These are phyloP conservation scores for Terrapene triunguis DNA, from an alignment of 2,113 vertebrate species.

Conservation along the genomic window DNA sequence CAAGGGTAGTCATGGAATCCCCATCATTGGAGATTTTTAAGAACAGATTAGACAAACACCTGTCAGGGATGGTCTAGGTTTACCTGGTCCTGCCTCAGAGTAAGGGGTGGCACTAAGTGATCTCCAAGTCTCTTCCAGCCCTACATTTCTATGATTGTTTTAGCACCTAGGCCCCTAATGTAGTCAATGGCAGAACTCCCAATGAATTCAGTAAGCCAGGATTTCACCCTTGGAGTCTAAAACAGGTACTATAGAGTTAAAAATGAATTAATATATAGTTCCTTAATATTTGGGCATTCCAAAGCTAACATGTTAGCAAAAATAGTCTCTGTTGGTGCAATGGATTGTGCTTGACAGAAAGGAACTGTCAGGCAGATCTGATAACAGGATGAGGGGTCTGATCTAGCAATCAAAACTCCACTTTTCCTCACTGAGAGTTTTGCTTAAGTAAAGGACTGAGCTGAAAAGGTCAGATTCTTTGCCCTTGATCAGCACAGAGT, in stretches of 20 bases:
- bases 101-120: background rate
- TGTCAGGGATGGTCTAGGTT: too few relatives aligned
- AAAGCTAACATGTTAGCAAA: background rate
- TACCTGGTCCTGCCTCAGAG: background rate
- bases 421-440: background rate
- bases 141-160: background rate
- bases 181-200: background rate
- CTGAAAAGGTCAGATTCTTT: background rate
- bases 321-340: accelerated
- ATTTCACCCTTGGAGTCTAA: background rate
- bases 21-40: background rate
- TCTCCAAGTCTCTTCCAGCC: background rate
- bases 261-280: background rate
- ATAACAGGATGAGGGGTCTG: background rate
- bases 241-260: background rate
- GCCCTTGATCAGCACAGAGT: background rate
- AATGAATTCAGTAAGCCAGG: background rate
- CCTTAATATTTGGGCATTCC: background rate
- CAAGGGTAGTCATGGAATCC: background rate
- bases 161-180: background rate
- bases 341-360: background rate
- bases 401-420: background rate
- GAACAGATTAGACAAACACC: background rate
- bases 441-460: background rate
- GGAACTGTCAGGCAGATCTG: background rate